These are phyloP conservation scores for Apamea crenata DNA, from an alignment of 2,888 invertebrate genomes.

Conservation along the genomic window DNA sequence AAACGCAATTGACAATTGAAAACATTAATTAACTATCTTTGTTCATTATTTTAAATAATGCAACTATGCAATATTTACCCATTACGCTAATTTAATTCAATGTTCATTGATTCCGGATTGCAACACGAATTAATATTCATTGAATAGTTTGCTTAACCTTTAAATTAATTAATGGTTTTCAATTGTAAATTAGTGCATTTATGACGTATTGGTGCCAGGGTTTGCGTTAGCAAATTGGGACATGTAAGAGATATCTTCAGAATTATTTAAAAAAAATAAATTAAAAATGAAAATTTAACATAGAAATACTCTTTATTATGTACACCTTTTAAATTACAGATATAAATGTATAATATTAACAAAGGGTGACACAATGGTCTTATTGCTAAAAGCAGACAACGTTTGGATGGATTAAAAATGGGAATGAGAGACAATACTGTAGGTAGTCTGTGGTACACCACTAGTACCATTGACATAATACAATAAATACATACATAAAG, in stretches of 20 bases:
- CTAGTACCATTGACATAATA: neutral
- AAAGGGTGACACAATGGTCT: neutral
- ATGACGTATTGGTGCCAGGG: slow-evolving; percentile 44
- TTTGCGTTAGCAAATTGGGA: slow-evolving; percentile 8
- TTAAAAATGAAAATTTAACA: too few relatives aligned
- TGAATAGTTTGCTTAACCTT: slow-evolving; percentile 41
- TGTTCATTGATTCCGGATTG: slow-evolving; percentile 39
- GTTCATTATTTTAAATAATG: slow-evolving; percentile 53
- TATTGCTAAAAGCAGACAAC: neutral
- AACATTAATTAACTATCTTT: slow-evolving; percentile 64
- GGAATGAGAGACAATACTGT: neutral
- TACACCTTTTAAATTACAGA: neutral
- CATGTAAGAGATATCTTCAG: neutral
- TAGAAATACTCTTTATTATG: neutral
- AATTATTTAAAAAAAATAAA: too few relatives aligned
- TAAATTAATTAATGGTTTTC: slow-evolving; percentile 41
- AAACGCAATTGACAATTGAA: slow-evolving; percentile 72
- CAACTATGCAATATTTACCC: slow-evolving; percentile 54
- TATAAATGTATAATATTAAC: too few relatives aligned
- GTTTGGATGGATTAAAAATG: neutral
- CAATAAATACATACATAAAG: neutral
- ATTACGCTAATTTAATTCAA: slow-evolving; percentile 50
- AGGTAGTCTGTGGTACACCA: neutral
- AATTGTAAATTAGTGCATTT: slow-evolving; percentile 36
- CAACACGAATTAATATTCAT: slow-evolving; percentile 40